phyloP scores from a whole-genome alignment of 2,113 vertebrate species.

The Gadus macrocephalus region DNA sequence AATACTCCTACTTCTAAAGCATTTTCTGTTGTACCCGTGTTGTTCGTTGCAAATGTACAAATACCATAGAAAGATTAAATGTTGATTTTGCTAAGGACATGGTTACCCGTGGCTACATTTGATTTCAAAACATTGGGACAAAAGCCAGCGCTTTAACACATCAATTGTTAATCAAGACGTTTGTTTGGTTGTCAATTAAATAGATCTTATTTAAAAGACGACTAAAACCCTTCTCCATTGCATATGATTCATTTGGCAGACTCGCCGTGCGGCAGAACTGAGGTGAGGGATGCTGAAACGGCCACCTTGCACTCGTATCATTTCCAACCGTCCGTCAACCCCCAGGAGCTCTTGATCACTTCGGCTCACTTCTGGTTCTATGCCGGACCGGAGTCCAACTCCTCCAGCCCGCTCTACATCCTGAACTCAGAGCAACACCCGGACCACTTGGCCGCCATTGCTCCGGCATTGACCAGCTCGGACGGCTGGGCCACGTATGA shows the following conservation, averaged over 20 bases:
- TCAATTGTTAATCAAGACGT: too few relatives aligned
- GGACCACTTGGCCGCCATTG: constrained; percentile 28
- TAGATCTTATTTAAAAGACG: too few relatives aligned
- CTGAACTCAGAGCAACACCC: constrained; percentile 46
- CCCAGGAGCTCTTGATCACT: constrained; percentile 64
- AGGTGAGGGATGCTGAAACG: constrained; percentile 19
- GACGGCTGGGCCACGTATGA: constrained; percentile 79
- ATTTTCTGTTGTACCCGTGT: too few relatives aligned
- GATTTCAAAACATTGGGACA: too few relatives aligned
- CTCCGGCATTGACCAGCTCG: constrained; percentile 4
- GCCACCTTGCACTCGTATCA: constrained; percentile 68
- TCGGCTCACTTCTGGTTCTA: constrained; percentile 88
- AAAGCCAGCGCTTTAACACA: too few relatives aligned
- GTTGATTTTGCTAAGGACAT: too few relatives aligned
- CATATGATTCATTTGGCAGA: constrained; percentile 49
- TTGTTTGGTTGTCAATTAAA: too few relatives aligned
- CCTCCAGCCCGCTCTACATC: constrained; percentile 43
- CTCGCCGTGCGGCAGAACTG: constrained; percentile 46
- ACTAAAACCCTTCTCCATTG: too few relatives aligned
- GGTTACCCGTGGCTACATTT: too few relatives aligned
- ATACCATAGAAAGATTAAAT: too few relatives aligned
- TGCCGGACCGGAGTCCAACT: constrained; percentile 43
- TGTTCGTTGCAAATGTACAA: too few relatives aligned
- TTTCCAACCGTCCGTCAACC: constrained; percentile 79
- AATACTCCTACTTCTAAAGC: too few relatives aligned